Base-by-base conservation (phyloP, 2,797 vertebrate species). In the Notoglanidium macrostoma region DNA sequence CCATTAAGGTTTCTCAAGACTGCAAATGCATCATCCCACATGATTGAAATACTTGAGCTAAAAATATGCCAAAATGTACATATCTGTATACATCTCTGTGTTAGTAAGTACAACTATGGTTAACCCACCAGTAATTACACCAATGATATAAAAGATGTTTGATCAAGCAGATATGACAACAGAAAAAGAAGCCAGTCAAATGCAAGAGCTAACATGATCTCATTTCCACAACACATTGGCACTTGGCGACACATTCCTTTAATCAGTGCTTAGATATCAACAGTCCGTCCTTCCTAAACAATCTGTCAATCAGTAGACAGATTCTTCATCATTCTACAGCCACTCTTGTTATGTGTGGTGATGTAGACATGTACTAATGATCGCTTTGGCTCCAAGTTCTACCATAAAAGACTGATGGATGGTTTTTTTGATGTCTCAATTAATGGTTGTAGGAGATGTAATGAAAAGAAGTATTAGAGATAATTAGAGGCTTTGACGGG, bases 361-460 rank as follows among this genome's bases (percentile, higher is more conserved):
- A 68, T 85, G 32, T 29, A 84, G 73, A 86, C 76, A 84, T 54
- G 44, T 81, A 32, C 80, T 89, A 88, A 89, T 85, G 68, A 85
- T 54, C 32, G 23, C 51, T 82, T 67, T 35, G 49, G 70, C 46
- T 81, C 72, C 35, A 65, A 9, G 68, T 55, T 86, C 59, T 81
- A 55, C 59, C 59, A 26, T 73, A 35, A 72, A 63, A 80, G 59
- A 40, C 70, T 90, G 86, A 91, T 49, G 73, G 78, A 90, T 90
- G 86, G 32, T 29, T 72, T 67, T 83, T 81, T 85, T 88, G 85
- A 91, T 88, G 87, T 85, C 83, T 89, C 86, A 81, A 72, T 89
- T 89, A 87, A 83, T 83, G 81, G 61, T 74, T 88, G 63, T 40
- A 14, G 29, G 61, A 83, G 80, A 83, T 70, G 82, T 83, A 80